Conservation (phyloP, 2,797 vertebrate species). For the Tenualosa thibaudeaui region DNA sequence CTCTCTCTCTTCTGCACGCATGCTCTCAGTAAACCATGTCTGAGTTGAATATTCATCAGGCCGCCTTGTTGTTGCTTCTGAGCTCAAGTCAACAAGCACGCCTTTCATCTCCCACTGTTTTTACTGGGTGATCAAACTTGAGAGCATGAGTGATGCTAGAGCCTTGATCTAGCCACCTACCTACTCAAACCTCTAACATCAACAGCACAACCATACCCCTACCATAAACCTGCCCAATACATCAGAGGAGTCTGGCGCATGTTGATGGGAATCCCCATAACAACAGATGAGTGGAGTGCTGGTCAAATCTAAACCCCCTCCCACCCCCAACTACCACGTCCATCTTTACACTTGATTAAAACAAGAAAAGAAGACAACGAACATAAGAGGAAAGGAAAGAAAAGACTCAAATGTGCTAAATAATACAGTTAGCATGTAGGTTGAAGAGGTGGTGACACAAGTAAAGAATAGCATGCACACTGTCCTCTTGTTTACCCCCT, state of each 20-base stretch:
- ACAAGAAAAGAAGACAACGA: no score
- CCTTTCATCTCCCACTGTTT: constrained; percentile 59
- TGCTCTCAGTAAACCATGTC: neutral
- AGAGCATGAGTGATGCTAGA: constrained; percentile 38
- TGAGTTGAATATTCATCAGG: constrained; percentile 64
- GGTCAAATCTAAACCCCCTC: neutral
- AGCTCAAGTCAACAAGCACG: constrained; percentile 59
- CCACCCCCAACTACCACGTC: no score
- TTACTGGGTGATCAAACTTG: constrained; percentile 42
- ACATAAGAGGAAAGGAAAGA: no score
- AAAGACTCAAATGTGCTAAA: no score
- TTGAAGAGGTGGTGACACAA: neutral
- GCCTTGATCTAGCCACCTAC: constrained; percentile 38
- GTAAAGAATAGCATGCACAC: neutral
- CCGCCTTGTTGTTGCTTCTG: constrained; percentile 59
- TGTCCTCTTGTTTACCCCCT: neutral
- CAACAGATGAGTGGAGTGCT: neutral
- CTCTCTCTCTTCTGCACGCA: neutral
- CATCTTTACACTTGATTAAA: no score
- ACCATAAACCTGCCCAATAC: neutral
- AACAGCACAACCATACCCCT: neutral
- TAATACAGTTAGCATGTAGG: no score
- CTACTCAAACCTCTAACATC: constrained; percentile 4
- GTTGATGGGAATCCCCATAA: neutral
- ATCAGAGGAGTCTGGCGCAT: neutral